Evolutionary conservation across 1,140 invertebrate species (phyloP).

Genomic region (Oncopodura yosiiana): DNA sequence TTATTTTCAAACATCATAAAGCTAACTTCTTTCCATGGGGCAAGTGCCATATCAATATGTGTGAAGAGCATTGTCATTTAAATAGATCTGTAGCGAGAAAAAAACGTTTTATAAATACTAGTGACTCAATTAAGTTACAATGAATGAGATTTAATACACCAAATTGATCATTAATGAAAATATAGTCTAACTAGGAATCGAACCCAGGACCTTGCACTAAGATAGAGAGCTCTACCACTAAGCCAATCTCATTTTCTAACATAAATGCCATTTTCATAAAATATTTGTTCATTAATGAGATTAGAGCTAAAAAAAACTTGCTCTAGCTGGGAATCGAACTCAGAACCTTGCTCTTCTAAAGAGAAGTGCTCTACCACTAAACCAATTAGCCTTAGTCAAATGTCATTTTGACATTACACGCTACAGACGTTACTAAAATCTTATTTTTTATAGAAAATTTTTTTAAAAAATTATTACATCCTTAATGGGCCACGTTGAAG

Average conservation of each 20-base stretch:
- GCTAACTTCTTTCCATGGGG: constrained; percentile 21
- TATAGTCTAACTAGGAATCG: not conserved
- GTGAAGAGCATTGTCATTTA: constrained; percentile 32
- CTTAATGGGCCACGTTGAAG: constrained; percentile 17
- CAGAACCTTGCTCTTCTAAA: too few species aligned
- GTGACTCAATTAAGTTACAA: not conserved
- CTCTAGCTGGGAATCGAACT: too few species aligned
- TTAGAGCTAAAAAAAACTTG: too few species aligned
- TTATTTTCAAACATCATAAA: constrained; percentile 30
- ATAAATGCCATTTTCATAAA: too few species aligned
- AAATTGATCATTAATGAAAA: not conserved
- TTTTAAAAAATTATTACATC: constrained; percentile 13
- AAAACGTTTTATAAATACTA: not conserved
- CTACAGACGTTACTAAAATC: too few species aligned
- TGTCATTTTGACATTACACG: too few species aligned
- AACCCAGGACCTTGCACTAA: too few species aligned
- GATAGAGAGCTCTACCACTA: too few species aligned
- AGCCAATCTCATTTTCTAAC: too few species aligned
- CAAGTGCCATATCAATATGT: constrained; percentile 22
- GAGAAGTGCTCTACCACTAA: too few species aligned
- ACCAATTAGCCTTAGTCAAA: too few species aligned
- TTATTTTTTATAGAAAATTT: not conserved
- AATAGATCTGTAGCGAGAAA: constrained; percentile 20
- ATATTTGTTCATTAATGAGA: too few species aligned
- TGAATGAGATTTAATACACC: not conserved